Percentiles rank a stretch among this genome's conserved stretches.
phyloP scores from a whole-genome alignment of 2,888 invertebrate genomes.

The Leucophenga montana region DNA sequence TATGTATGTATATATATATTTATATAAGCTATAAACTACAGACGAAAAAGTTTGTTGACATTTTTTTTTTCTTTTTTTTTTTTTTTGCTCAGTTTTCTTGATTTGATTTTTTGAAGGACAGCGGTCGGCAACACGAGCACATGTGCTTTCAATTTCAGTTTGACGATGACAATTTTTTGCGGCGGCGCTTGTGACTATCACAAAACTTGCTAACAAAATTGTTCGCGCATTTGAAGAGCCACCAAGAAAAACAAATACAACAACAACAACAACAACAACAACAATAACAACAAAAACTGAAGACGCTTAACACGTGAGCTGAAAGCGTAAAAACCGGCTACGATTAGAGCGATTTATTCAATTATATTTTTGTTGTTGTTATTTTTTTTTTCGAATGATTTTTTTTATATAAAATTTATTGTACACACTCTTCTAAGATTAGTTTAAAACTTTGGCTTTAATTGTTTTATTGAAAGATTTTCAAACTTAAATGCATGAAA shows the following conservation, averaged over 20 bases:
- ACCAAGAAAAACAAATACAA: not conserved
- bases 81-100: not conserved
- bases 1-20: too few relatives aligned
- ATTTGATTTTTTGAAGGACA: slow-evolving; percentile 3
- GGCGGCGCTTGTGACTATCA: not conserved
- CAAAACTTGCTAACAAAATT: not conserved
- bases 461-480: too few relatives aligned
- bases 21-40: not conserved
- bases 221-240: too few relatives aligned
- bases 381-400: not conserved
- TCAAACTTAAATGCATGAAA: too few relatives aligned
- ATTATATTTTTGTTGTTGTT: too few relatives aligned
- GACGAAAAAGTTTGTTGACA: slow-evolving; percentile 6
- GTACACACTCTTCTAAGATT: not conserved
- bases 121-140: not conserved
- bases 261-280: too few relatives aligned
- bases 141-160: not conserved
- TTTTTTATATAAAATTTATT: not conserved
- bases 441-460: too few relatives aligned
- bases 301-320: slow-evolving; percentile 3
- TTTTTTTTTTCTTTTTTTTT: not conserved
- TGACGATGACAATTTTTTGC: not conserved
- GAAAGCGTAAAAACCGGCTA: not conserved
- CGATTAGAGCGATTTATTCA: not conserved
- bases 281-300: too few relatives aligned